phyloP scores from a whole-genome alignment of 2,888 invertebrate species.

The Mimumesa dahlbomi region DNA sequence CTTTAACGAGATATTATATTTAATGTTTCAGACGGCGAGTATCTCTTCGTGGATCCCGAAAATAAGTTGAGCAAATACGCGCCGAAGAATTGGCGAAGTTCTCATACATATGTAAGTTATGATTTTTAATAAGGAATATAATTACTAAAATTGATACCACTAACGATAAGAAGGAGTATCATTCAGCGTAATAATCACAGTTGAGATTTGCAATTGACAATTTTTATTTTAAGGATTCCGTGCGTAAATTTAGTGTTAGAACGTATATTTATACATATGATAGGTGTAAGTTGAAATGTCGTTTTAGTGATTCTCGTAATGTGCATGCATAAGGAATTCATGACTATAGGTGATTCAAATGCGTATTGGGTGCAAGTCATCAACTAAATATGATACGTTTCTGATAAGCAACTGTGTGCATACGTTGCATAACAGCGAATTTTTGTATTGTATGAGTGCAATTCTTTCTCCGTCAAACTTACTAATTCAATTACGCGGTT shows the following conservation, averaged over 20 bases:
- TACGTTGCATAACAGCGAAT: conserved; percentile 2
- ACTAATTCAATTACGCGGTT: too few species aligned
- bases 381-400: conserved; percentile 34
- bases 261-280: too few species aligned
- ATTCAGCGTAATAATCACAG: too few species aligned
- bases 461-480: not conserved
- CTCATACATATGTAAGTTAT: conserved; percentile 94
- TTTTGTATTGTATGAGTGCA: too few species aligned
- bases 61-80: conserved; percentile 98
- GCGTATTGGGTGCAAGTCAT: conserved; percentile 11
- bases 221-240: too few species aligned
- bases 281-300: conserved; percentile 23
- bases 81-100: conserved; percentile 97
- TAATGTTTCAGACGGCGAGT: conserved; percentile 93
- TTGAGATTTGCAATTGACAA: too few species aligned
- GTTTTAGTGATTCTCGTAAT: not conserved
- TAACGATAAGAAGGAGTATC: too few species aligned
- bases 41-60: conserved; percentile 96
- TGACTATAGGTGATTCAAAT: conserved; percentile 30
- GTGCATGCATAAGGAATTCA: conserved; percentile 35
- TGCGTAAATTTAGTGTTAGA: too few species aligned
- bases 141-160: too few species aligned
- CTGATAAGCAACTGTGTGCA: not conserved
- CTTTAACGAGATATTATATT: conserved; percentile 23
- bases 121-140: too few species aligned